Conservation (phyloP, 2,888 invertebrate genomes). For the Mythimna lalbum region DNA sequence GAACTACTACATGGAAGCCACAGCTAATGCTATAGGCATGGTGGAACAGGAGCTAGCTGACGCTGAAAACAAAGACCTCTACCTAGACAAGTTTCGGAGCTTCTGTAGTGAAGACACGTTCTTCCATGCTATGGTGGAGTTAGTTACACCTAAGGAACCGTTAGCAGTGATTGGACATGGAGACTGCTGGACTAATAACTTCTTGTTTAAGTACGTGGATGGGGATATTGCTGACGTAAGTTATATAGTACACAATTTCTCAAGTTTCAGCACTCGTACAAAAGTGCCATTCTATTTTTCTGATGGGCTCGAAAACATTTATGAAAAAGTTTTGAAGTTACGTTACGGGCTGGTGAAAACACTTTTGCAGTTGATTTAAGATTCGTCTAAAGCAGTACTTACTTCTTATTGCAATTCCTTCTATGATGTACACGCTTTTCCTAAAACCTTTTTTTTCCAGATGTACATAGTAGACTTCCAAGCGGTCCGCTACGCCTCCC, state of each 20-base stretch:
- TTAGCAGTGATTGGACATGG: conserved; percentile 94
- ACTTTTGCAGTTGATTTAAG: too few species aligned
- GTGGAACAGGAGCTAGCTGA: conserved; percentile 86
- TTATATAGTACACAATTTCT: not conserved
- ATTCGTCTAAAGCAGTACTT: too few species aligned
- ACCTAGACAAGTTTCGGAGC: conserved; percentile 90
- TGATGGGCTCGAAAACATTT: too few species aligned
- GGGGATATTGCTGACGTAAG: conserved; percentile 90
- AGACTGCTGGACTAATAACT: conserved; percentile 94
- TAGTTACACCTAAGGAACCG: conserved; percentile 91
- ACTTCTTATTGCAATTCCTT: too few species aligned
- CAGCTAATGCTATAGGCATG: conserved; percentile 92
- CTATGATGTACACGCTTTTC: too few species aligned
- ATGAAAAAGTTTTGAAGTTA: too few species aligned
- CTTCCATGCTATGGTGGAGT: conserved; percentile 92
- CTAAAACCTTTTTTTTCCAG: conserved; percentile 75
- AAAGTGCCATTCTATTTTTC: too few species aligned
- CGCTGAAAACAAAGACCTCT: conserved; percentile 84
- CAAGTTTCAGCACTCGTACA: too few species aligned
- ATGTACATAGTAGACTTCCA: conserved; percentile 94
- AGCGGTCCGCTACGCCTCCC: conserved; percentile 92
- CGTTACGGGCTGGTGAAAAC: too few species aligned
- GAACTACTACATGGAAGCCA: conserved; percentile 92
- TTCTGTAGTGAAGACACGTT: conserved; percentile 92
- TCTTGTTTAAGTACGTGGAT: conserved; percentile 91